Evolutionary conservation across 2,888 invertebrate genomes (phyloP).

Genomic region (Hetaerina titia): DNA sequence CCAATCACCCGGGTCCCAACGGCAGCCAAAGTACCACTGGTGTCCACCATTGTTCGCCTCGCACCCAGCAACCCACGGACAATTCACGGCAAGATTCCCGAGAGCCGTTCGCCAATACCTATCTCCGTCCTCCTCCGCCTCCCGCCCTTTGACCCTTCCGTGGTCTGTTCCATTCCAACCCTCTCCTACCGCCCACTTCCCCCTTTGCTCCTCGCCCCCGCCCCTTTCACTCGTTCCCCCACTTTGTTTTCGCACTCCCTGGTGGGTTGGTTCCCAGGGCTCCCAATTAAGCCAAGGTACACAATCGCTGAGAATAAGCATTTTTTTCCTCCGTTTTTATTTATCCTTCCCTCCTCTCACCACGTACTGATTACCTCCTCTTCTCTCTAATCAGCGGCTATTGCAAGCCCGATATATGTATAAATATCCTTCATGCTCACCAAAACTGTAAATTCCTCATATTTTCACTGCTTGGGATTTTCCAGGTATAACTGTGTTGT

Average conservation of each 20-base stretch:
- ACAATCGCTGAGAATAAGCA: background rate
- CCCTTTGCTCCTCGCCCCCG: background rate
- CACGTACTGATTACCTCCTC: background rate
- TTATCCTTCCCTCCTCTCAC: background rate
- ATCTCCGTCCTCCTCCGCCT: background rate
- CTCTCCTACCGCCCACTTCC: background rate
- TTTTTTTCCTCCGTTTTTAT: background rate
- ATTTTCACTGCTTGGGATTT: background rate
- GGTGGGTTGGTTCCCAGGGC: background rate
- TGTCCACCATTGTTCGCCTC: background rate
- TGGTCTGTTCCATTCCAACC: background rate
- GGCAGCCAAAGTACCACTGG: too few relatives aligned
- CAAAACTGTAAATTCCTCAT: background rate
- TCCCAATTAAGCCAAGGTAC: background rate
- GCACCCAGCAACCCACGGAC: background rate
- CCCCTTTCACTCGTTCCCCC: too few relatives aligned
- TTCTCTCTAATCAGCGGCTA: background rate
- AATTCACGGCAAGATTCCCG: background rate
- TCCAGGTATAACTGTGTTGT: background rate
- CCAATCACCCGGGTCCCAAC: too few relatives aligned
- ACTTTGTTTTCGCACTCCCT: background rate
- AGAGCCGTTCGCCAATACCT: background rate
- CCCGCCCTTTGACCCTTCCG: background rate
- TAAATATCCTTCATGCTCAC: background rate
- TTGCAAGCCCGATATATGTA: background rate